Base-by-base conservation (phyloP, 2,888 invertebrate species). In the Drosophila longiperda region DNA sequence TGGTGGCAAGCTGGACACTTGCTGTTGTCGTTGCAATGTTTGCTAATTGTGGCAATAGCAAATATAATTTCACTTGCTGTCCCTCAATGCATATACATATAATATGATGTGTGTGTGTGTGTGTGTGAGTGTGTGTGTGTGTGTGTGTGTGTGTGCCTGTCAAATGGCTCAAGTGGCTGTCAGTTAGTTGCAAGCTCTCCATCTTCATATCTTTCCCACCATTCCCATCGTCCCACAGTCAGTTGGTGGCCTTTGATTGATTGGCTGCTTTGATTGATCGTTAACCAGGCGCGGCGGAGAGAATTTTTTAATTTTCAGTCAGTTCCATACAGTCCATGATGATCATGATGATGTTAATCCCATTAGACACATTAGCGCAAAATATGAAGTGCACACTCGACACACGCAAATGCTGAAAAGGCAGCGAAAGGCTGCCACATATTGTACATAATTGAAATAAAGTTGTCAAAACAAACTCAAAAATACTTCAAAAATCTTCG, bases 211-310 rank as follows among this genome's bases (percentile, higher is more conserved):
- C 15, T 5, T 20, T 11, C 1, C 33, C 55, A 12, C 5, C 15
- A n/a, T 1, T 11, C 20, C 32, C 15, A 12, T 5, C 23, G 9
- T 26, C 20, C 12, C 33, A 11, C 55, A 66, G 58, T 57, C 70
- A 63, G 48, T 49, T 53, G 29, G 49, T 42, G 61, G 57, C 59
- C 49, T 34, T 64, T 81, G 82, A 83, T 75, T 85, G 83, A 80
- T 85, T 80, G 78, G 69, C 64, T 65, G 59, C 59, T 69, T 73
- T 76, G 76, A 84, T 80, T 80, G 74, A 84, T 71, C 82, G 73
- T 53, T 68, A 57, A 53, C 20, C 58, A 57, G 61, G 42, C 50
- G 62, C 65, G 23, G 53, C 45, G 40, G 12, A 11, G 17, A 36
- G 26, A n/a, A 26, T 40, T 33, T 34, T 73, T 77, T 53, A 73